These are phyloP conservation scores for Platysternon megacephalum DNA, from an alignment of 2,113 vertebrate genomes.

Conservation along the genomic window DNA sequence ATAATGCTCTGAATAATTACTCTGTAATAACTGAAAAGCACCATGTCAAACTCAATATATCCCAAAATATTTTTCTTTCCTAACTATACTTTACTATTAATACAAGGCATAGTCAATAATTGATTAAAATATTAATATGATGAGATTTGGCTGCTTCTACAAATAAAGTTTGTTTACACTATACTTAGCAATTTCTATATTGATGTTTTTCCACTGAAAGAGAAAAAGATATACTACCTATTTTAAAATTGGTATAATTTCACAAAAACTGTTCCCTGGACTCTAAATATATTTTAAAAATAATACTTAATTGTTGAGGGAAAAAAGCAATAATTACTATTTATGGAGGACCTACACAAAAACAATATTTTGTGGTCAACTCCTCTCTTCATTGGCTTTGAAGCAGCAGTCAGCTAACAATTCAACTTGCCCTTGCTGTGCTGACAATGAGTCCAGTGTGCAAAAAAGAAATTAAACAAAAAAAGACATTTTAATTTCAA, in stretches of 20 bases:
- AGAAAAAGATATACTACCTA: neutral
- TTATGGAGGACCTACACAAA: neutral
- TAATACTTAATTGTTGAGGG: neutral
- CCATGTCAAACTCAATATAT: conserved; percentile 42
- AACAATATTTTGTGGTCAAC: conserved; percentile 31
- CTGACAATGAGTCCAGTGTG: conserved; percentile 60
- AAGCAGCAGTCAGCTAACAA: conserved; percentile 66
- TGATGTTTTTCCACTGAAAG: neutral
- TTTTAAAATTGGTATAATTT: neutral
- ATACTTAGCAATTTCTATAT: neutral
- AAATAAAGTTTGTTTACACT: neutral
- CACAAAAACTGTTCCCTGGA: neutral
- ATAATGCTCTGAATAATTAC: neutral
- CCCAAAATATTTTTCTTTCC: conserved; percentile 47
- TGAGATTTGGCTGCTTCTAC: neutral
- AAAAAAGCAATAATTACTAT: conserved; percentile 9
- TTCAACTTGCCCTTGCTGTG: conserved; percentile 40
- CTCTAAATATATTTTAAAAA: neutral
- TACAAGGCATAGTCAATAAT: conserved; percentile 3
- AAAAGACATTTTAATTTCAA: conserved; percentile 78
- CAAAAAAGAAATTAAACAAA: conserved; percentile 59
- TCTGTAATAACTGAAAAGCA: conserved; percentile 28
- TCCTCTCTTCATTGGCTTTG: conserved; percentile 51
- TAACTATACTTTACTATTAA: conserved; percentile 5
- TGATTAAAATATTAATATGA: neutral